These are phyloP conservation scores for Dryoscopus gambensis DNA, from an alignment of 2,113 vertebrate species.

Conservation along the genomic window DNA sequence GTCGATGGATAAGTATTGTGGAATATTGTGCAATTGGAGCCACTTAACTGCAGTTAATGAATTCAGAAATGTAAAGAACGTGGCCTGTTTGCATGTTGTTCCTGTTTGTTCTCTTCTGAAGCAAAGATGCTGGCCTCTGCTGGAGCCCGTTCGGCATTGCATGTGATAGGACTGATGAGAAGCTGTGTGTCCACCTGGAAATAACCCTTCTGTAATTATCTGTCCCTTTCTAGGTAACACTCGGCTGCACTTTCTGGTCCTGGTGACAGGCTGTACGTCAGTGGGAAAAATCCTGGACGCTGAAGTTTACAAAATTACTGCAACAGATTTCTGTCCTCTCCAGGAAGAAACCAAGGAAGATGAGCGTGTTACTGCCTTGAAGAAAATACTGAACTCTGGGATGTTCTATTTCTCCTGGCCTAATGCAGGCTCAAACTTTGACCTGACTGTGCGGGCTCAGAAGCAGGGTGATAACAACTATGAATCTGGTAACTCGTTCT, in stretches of 20 bases:
- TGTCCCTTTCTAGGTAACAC: conserved; percentile 64
- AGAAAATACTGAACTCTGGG: conserved; percentile 77
- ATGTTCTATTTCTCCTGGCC: conserved; percentile 80
- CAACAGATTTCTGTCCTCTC: conserved; percentile 77
- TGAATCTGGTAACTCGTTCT: conserved; percentile 74
- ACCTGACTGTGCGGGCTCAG: conserved; percentile 77
- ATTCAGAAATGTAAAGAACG: background rate
- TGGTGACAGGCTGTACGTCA: conserved; percentile 77
- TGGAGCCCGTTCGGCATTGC: background rate
- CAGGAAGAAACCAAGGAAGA: conserved; percentile 77
- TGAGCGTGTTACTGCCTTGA: conserved; percentile 68
- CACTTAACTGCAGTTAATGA: background rate
- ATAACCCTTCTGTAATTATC: conserved; percentile 40
- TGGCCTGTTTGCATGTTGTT: background rate
- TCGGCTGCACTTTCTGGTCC: conserved; percentile 75
- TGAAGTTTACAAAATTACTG: conserved; percentile 80
- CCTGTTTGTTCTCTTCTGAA: background rate
- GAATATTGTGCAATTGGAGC: background rate
- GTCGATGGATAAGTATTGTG: background rate
- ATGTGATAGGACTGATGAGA: background rate
- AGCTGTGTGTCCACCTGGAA: background rate
- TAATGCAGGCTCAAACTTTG: conserved; percentile 72
- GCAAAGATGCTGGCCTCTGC: conserved; percentile 23
- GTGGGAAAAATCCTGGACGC: conserved; percentile 78
- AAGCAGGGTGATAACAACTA: conserved; percentile 69